phyloP scores from a whole-genome alignment of 30 jellyfish, hydroid and myxozoan species.

The Hydra vulgaris region DNA sequence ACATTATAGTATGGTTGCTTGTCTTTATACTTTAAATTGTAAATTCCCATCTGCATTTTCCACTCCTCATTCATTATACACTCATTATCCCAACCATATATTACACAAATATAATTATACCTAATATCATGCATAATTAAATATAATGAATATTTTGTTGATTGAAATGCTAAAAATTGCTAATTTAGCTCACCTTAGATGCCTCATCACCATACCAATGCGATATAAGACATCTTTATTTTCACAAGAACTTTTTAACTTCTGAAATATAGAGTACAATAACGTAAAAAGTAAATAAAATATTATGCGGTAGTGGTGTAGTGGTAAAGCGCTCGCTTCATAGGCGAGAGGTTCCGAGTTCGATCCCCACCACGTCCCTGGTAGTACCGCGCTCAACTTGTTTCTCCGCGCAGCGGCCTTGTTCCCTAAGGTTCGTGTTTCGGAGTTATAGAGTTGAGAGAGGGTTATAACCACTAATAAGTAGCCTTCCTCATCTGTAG shows the following conservation, averaged over 20 bases:
- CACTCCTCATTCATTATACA: constrained; percentile 63
- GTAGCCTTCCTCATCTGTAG: too few relatives aligned
- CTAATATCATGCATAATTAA: constrained; percentile 9
- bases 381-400: too few relatives aligned
- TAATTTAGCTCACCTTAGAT: constrained; percentile 34
- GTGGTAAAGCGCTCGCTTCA: too few relatives aligned
- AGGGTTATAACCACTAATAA: too few relatives aligned
- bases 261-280: constrained; percentile 29
- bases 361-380: too few relatives aligned
- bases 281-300: too few relatives aligned
- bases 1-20: constrained; percentile 77
- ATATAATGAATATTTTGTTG: not conserved
- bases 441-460: too few relatives aligned
- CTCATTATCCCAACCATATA: constrained; percentile 65
- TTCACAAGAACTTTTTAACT: constrained; percentile 30
- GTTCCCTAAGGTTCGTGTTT: too few relatives aligned
- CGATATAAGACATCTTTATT: constrained; percentile 34
- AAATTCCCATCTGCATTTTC: constrained; percentile 80
- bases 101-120: constrained; percentile 62
- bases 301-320: too few relatives aligned
- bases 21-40: constrained; percentile 35
- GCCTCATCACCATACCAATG: constrained; percentile 75
- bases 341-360: too few relatives aligned
- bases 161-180: not conserved
- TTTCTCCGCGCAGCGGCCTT: too few relatives aligned